phyloP scores from a whole-genome alignment of 2,797 vertebrate genomes.

The Allobates femoralis region DNA sequence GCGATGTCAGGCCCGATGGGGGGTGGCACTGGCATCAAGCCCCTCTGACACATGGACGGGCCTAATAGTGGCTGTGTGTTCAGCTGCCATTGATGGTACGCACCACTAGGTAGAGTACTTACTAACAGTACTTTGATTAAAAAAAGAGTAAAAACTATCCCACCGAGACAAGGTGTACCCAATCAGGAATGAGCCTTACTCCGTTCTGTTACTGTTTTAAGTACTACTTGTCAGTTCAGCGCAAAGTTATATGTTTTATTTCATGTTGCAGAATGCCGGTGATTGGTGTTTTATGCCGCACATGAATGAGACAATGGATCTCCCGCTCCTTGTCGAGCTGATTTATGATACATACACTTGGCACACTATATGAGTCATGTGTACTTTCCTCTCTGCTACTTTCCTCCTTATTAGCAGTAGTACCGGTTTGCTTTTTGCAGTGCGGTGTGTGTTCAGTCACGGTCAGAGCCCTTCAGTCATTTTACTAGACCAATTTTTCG shows the following conservation, averaged over 20 bases:
- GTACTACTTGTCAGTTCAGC: background rate
- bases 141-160: no score
- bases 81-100: no score
- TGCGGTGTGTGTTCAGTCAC: background rate
- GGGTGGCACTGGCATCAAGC: no score
- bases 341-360: constrained; percentile 10
- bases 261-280: background rate
- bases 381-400: background rate
- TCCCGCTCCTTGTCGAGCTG: background rate
- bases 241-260: background rate
- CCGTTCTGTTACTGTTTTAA: no score
- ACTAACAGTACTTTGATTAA: no score
- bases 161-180: no score
- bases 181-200: no score
- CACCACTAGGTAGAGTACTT: no score
- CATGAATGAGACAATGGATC: no score
- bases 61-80: no score
- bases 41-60: no score
- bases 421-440: constrained; percentile 1
- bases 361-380: constrained; percentile 11
- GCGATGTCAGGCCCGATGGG: no score
- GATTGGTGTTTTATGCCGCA: background rate
- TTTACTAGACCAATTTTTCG: background rate
- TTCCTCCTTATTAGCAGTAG: background rate
- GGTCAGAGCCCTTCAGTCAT: background rate